A percentile compares a stretch with the other conserved stretches of the same genome.
Evolutionary conservation across 2,888 invertebrate species (phyloP).

Genomic region (Tenthredo amoena): DNA sequence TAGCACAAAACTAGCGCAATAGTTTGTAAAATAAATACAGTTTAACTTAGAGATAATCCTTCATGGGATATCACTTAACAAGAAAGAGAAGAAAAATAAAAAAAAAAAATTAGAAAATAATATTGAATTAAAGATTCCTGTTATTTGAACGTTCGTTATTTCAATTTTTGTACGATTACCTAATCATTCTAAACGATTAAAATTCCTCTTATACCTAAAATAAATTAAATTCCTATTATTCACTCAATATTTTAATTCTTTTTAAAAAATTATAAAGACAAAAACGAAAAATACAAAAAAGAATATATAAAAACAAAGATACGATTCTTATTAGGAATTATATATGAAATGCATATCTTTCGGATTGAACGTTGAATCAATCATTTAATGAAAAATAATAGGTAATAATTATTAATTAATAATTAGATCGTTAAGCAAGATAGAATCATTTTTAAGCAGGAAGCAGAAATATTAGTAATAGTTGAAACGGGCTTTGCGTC

Average conservation of each 20-base stretch:
- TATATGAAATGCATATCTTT: constrained; percentile 68
- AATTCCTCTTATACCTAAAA: not conserved
- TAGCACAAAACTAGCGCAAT: constrained; percentile 50
- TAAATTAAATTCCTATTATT: constrained; percentile 52
- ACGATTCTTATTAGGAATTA: constrained; percentile 7
- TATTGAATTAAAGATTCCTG: not conserved
- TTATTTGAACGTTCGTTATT: not conserved
- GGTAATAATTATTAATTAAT: constrained; percentile 14
- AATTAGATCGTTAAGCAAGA: not conserved
- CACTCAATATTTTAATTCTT: not conserved
- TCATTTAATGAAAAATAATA: constrained; percentile 58
- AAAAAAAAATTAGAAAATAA: not conserved
- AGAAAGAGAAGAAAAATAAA: not conserved
- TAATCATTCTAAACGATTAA: not conserved
- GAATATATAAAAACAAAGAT: constrained; percentile 24
- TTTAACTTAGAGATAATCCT: constrained; percentile 1
- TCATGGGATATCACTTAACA: not conserved
- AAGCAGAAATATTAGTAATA: constrained; percentile 16
- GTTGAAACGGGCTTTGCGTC: constrained; percentile 16
- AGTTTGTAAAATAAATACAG: constrained; percentile 14
- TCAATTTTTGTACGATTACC: not conserved
- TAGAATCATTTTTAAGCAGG: constrained; percentile 11
- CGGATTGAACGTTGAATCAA: constrained; percentile 60
- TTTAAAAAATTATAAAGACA: constrained; percentile 24
- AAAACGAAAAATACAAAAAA: constrained; percentile 4